Evolutionary conservation across 2,797 vertebrate species (phyloP).

Genomic region (Pseudochirops cupreus): DNA sequence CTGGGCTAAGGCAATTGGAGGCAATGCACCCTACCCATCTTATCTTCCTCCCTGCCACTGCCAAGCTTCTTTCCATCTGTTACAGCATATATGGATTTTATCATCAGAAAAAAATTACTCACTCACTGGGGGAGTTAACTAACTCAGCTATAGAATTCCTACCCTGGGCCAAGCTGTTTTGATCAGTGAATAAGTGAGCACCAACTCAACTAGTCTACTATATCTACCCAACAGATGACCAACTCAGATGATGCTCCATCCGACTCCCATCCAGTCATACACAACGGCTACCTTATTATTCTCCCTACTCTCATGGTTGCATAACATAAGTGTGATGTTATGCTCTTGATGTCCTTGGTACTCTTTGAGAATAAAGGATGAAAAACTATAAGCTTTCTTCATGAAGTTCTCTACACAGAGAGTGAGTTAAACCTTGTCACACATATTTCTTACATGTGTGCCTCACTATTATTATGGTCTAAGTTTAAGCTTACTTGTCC

Average conservation of each 20-base stretch:
- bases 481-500: background rate
- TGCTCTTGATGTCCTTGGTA: background rate
- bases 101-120: background rate
- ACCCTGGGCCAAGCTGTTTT: background rate
- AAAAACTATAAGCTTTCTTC: background rate
- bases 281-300: background rate
- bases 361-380: background rate
- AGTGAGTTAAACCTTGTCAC: background rate
- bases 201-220: background rate
- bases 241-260: background rate
- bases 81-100: background rate
- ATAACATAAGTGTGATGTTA: background rate
- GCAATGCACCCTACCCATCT: background rate
- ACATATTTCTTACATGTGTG: background rate
- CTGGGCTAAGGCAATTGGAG: background rate
- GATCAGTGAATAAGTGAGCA: background rate
- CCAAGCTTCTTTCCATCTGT: background rate
- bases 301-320: background rate
- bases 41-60: background rate
- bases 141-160: background rate
- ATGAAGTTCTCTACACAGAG: background rate
- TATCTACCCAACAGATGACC: background rate
- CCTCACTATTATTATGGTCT: background rate
- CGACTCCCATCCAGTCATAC: background rate
- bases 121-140: background rate